Base-by-base conservation (phyloP, 2,113 vertebrate genomes). In the Suricata suricatta region DNA sequence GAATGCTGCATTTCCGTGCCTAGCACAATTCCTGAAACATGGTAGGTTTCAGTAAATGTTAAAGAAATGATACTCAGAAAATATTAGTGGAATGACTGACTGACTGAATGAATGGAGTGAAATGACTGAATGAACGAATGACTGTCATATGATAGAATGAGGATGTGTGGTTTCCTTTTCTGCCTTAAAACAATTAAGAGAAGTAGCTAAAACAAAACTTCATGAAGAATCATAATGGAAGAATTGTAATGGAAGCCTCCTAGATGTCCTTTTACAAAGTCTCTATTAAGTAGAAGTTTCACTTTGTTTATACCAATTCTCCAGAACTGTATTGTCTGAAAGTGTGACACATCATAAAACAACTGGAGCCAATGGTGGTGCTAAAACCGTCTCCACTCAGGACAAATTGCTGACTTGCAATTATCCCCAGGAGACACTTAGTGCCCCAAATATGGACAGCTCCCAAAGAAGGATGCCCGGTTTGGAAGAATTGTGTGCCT, bases 401-500 rank as follows among this genome's bases (percentile, higher is more conserved):
- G 88, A 91, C 91, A 96, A 76, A 96, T 93, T 44, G 35, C 86
- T 96, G 84, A 81, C 77, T 96, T 97, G 50, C 41, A 96, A 47
- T 93, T 96, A 88, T 97, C 60, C 52, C 52, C 89, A 57, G 82
- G 94, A 97, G 94, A 97, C n/a, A 94, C 21, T 1, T 12, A 84
- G 71, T 86, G 77, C 50, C 94, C 77, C 64, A 74, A 74, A 89
- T 83, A 95, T 41, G 71, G 84, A 94, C 88, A 97, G 52, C 80
- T 96, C 50, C 64, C 69, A 88, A 97, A 95, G 97, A 97, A 97
- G 88, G 44, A 97, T 95, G 82, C 44, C 74, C 72, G 19, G 38
- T 94, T 90, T 91, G 72, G 94, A 97, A 97, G 91, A 97, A 93
- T 95, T 95, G 82, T 90, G 85, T 96, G 47, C 86, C 96, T 85